A percentile compares a stretch with the other conserved stretches of the same genome.
These are phyloP conservation scores for Oncorhynchus mykiss DNA, from an alignment of 2,113 vertebrate genomes.

Conservation along the genomic window DNA sequence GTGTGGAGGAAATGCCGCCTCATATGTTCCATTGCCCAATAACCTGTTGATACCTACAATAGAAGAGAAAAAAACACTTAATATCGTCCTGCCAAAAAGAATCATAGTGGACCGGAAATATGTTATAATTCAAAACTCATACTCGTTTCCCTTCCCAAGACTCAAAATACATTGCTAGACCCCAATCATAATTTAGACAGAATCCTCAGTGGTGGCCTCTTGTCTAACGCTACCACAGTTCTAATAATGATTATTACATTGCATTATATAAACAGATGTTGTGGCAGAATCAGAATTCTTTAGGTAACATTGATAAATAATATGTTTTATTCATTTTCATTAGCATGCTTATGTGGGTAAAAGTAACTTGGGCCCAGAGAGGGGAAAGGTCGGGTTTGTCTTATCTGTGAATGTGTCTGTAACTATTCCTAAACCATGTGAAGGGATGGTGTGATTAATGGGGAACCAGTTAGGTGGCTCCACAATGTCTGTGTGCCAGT, in stretches of 20 bases:
- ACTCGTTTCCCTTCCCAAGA: not conserved
- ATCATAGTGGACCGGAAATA: not conserved
- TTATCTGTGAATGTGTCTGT: too few species aligned
- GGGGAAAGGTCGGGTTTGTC: too few species aligned
- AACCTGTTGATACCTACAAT: constrained; percentile 90
- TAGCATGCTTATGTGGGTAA: too few species aligned
- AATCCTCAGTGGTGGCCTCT: constrained; percentile 2
- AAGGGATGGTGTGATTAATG: too few species aligned
- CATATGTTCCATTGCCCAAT: constrained; percentile 91
- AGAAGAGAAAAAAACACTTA: constrained; percentile 17
- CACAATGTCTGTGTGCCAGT: too few species aligned
- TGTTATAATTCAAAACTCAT: not conserved
- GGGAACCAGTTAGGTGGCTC: too few species aligned
- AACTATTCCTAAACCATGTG: too few species aligned
- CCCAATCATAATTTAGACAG: constrained; percentile 9
- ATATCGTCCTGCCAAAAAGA: not conserved
- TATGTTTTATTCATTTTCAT: too few species aligned
- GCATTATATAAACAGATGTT: constrained; percentile 22
- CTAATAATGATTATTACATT: constrained; percentile 23
- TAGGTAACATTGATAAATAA: too few species aligned
- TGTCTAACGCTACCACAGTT: constrained; percentile 12
- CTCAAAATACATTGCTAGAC: not conserved
- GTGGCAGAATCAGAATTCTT: too few species aligned
- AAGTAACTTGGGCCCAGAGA: too few species aligned
- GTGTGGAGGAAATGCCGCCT: constrained; percentile 96